phyloP scores from a whole-genome alignment of 2,888 invertebrate species.

The Graphium colonna region DNA sequence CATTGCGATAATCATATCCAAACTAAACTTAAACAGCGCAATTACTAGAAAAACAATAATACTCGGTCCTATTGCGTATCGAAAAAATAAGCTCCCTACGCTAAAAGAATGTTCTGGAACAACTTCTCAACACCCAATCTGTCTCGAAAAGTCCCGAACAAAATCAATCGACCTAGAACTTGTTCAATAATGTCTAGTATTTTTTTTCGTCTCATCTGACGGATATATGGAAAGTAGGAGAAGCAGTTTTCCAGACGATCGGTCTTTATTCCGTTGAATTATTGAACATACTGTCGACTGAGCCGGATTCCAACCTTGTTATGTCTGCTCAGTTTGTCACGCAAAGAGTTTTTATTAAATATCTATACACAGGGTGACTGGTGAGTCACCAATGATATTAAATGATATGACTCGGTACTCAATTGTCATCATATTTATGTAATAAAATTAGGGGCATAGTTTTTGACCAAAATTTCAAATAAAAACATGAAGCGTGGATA shows the following conservation, averaged over 20 bases:
- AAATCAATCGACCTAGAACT: conserved; percentile 1
- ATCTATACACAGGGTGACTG: no score
- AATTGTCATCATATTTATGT: no score
- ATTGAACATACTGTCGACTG: conserved; percentile 2
- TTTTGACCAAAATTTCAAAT: no score
- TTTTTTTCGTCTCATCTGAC: neutral
- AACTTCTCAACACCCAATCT: neutral
- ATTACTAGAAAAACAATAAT: no score
- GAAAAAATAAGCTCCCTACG: no score
- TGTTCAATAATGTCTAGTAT: neutral
- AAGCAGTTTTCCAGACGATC: neutral
- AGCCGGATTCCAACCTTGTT: neutral
- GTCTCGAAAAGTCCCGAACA: neutral
- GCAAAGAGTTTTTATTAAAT: neutral
- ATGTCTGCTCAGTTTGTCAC: neutral
- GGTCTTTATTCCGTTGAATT: conserved; percentile 10
- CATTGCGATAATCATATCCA: no score
- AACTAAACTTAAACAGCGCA: no score
- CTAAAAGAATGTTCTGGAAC: neutral
- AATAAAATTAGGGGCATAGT: no score
- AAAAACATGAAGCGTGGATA: no score
- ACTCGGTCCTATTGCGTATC: no score
- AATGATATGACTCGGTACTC: no score
- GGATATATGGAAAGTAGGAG: conserved; percentile 1
- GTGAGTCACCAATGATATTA: no score